A percentile compares a stretch with the other conserved stretches of the same genome.
These are phyloP conservation scores for Karalla daura DNA, from an alignment of 2,797 vertebrate species.

Conservation along the genomic window DNA sequence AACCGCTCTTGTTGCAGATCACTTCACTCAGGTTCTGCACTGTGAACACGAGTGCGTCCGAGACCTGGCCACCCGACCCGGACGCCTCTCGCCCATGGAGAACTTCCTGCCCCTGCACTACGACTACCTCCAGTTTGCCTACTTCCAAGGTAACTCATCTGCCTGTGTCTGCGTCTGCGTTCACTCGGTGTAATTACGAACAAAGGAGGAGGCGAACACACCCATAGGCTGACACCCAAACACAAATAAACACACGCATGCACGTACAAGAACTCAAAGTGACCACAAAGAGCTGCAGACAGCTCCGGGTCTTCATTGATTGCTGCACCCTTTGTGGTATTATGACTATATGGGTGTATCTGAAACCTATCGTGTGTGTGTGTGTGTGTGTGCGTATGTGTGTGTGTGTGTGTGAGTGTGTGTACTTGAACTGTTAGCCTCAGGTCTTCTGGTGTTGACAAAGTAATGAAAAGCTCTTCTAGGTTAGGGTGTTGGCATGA, in stretches of 20 bases:
- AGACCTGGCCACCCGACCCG: constrained; percentile 93
- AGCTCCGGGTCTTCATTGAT: too few species aligned
- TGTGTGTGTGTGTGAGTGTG: neutral
- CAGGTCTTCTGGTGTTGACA: neutral
- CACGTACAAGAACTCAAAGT: neutral
- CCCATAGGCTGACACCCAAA: constrained; percentile 1
- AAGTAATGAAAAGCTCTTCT: constrained; percentile 11
- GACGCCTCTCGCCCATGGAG: constrained; percentile 94
- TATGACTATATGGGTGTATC: constrained; percentile 10
- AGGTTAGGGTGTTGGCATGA: constrained; percentile 13
- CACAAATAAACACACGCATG: neutral
- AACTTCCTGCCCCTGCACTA: constrained; percentile 97
- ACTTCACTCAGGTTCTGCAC: constrained; percentile 93
- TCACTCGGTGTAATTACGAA: constrained; percentile 4
- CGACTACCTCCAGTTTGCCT: constrained; percentile 96
- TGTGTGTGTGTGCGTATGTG: neutral
- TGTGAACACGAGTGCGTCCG: constrained; percentile 95
- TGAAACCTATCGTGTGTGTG: neutral
- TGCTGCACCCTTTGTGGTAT: too few species aligned
- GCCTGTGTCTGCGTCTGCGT: neutral
- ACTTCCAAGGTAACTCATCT: constrained; percentile 88
- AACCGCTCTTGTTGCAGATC: constrained; percentile 84
- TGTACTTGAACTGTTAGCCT: neutral
- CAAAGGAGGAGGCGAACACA: constrained; percentile 7
- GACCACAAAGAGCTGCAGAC: constrained; percentile 32